Evolutionary conservation across 2,797 vertebrate genomes (phyloP).

Genomic region (Microctenopoma lineatum): DNA sequence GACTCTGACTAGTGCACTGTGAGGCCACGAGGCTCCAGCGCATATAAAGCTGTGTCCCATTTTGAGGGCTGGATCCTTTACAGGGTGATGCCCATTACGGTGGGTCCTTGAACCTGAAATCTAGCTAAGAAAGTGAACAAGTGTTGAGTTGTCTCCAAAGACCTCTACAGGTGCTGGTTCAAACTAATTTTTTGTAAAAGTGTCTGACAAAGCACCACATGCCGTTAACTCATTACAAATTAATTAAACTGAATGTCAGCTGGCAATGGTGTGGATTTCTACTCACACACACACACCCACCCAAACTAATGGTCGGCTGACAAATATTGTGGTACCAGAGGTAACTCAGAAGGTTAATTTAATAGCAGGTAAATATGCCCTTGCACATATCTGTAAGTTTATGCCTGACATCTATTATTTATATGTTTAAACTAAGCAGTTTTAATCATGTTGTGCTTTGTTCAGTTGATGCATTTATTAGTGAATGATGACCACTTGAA

Average conservation of each 20-base stretch:
- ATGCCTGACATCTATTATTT: not conserved
- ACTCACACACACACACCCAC: not conserved
- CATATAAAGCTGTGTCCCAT: conserved; percentile 51
- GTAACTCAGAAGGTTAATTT: not conserved
- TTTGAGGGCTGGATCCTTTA: conserved; percentile 35
- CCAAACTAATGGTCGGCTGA: not conserved
- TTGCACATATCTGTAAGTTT: conserved; percentile 5
- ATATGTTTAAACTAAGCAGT: not conserved
- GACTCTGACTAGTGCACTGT: conserved; percentile 88
- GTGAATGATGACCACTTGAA: not conserved
- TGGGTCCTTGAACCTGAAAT: conserved; percentile 16
- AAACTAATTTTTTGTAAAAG: not conserved
- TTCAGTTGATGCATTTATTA: not conserved
- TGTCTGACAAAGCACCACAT: conserved; percentile 15
- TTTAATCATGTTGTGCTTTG: not conserved
- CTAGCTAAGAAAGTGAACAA: not conserved
- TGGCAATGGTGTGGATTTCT: not conserved
- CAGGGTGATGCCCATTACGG: not conserved
- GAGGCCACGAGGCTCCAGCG: conserved; percentile 24
- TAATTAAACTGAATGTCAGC: not conserved
- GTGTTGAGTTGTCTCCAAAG: not conserved
- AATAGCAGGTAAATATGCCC: not conserved
- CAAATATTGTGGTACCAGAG: not conserved
- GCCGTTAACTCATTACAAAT: not conserved
- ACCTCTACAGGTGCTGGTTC: not conserved